phyloP scores from a whole-genome alignment of 2,888 invertebrate species.

The Papilio elwesi region DNA sequence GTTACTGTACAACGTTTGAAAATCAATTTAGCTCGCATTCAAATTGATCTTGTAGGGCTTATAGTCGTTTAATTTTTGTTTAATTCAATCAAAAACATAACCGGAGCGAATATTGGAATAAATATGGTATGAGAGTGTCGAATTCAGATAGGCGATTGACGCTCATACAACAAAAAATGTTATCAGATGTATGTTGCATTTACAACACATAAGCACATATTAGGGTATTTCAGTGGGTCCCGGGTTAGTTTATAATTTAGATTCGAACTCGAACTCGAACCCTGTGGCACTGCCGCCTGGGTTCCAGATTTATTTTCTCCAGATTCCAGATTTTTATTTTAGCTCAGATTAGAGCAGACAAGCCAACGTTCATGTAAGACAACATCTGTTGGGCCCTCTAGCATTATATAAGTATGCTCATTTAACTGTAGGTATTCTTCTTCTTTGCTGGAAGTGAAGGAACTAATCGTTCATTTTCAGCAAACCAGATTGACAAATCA shows the following conservation, averaged over 20 bases:
- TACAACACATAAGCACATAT: no score
- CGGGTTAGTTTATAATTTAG: no score
- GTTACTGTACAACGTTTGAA: not conserved
- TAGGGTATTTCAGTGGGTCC: no score
- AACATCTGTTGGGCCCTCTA: no score
- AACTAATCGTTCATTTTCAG: not conserved
- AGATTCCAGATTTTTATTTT: no score
- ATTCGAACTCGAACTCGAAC: no score
- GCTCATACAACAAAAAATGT: not conserved
- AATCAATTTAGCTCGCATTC: slow-evolving; percentile 5
- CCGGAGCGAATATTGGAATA: not conserved
- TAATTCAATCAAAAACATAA: not conserved
- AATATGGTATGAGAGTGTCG: not conserved
- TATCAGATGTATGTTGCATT: no score
- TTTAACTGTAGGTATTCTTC: not conserved
- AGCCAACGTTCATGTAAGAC: no score
- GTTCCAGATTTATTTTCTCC: no score
- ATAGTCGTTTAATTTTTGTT: not conserved
- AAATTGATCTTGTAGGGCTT: not conserved
- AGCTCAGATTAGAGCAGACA: no score
- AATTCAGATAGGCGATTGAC: not conserved
- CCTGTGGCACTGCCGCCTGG: no score
- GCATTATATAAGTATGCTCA: not conserved
- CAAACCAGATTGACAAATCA: not conserved
- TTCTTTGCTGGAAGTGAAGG: no score